Evolutionary conservation across 2,888 invertebrate genomes (phyloP).

Genomic region (Euzophera pinguis): DNA sequence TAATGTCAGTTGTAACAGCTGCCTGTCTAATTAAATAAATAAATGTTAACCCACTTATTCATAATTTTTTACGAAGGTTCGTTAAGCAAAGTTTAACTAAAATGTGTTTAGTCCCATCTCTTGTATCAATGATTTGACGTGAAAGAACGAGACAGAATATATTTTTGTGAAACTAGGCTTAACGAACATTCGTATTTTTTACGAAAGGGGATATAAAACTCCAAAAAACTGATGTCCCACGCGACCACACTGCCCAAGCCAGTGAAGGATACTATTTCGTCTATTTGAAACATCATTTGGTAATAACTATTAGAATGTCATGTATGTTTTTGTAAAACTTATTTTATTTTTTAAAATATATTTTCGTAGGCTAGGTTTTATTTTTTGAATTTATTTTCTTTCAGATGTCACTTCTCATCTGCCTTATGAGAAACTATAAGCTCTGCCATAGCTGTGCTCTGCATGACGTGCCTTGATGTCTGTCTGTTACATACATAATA

Average conservation of each 20-base stretch:
- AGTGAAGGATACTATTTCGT: background rate
- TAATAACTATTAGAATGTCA: background rate
- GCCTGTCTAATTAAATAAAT: too few species aligned
- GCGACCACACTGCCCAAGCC: background rate
- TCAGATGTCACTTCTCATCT: constrained; percentile 94
- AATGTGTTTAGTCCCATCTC: too few species aligned
- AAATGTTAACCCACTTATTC: too few species aligned
- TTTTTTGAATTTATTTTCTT: constrained; percentile 80
- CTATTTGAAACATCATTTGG: background rate
- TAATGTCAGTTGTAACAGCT: too few species aligned
- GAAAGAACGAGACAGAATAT: too few species aligned
- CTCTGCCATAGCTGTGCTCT: constrained; percentile 74
- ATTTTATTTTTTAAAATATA: constrained; percentile 24
- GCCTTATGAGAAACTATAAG: constrained; percentile 96
- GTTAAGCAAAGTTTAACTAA: too few species aligned
- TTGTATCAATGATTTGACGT: too few species aligned
- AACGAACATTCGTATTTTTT: too few species aligned
- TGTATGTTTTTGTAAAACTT: background rate
- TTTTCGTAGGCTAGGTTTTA: constrained; percentile 34
- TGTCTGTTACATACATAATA: constrained; percentile 50
- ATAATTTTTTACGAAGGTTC: too few species aligned
- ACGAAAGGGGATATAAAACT: too few species aligned
- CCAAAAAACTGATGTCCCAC: too few species aligned
- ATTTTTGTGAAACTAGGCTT: too few species aligned
- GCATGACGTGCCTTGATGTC: constrained; percentile 73